Base-by-base conservation (phyloP, 2,113 vertebrate species). In the Tinamus guttatus region DNA sequence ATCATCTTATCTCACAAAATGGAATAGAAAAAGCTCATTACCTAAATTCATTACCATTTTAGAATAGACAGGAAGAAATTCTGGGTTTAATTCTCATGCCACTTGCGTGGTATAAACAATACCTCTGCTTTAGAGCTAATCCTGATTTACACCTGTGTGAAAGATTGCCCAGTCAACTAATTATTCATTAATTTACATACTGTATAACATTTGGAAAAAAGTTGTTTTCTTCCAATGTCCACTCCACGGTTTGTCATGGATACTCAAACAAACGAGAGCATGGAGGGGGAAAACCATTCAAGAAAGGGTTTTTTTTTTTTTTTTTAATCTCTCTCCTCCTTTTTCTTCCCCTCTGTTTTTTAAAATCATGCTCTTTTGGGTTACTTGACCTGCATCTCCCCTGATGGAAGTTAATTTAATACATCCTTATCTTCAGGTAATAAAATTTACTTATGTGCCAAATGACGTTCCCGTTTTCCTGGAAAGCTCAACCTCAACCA, bases 131-230 rank as follows among this genome's bases (percentile, higher is more conserved):
- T 64, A 51, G 34, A 41, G 60, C 80, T 45, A 93, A 54, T 56
- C 6, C 38, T 83, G 67, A 90, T 93, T 90, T 86, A 95, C 83
- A 94, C 87, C 93, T 87, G 40, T 7, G 27, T 8, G 14, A 17
- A 68, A 92, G 60, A 77, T 8, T 22, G 49, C 18, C 20, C 76
- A 86, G 58, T 52, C 82, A 96, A 93, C 88, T n/a, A 2, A 7
- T 70, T 32, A 69, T 13, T 67, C 54, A 63, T 60, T 63, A 87
- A 90, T 85, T 87, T 47, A 76, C 43, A 47, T 34, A 25, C 58
- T 62, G 45, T 45, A 40, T 56, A 65, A 67, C 21, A 36, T 32
- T 51, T 74, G 38, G 81, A 82, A 32, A 32, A 69, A 69, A 86
- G 25, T 17, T 49, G 84, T 77, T 73, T 64, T 83, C 20, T 90